Base-by-base conservation (phyloP, 2,113 vertebrate genomes). In the Lepidiolamprologus cunningtoni region DNA sequence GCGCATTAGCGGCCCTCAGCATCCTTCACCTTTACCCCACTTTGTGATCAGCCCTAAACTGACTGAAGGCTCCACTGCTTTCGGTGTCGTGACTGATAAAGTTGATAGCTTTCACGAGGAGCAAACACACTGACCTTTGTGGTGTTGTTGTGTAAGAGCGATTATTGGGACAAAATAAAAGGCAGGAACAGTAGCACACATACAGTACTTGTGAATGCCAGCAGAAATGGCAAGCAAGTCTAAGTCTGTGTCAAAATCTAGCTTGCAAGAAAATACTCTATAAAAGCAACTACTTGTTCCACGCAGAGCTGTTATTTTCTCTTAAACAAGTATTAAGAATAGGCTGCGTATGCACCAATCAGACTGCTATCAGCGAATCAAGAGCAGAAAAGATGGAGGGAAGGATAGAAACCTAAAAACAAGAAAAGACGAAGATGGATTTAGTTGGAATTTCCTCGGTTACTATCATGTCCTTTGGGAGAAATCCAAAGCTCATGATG, bases 21-120 rank as follows among this genome's bases (percentile, higher is more conserved):
- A 33, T 58, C 81, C 68, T 9, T 91, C 83, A 94, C 92, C 93
- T 93, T 94, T 95, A 40, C 68, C 86, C 93, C 82, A 94, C 54
- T 92, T 93, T 85, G 61, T 83, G 40, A 33, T 54, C 61, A 28
- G 61, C 19, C 19, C 35, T n/a, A 35, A 80, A 68, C 68, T 28
- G 50, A 81, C 58, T 19, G 45, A 73, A 57, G 83, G 61, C 45
- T 52, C 45, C 26, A 52, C 76, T n/a, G 80, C 81, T 61, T 71
- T 76, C 50, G 3, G 42, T 58, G 66, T 35, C 5, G 9, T 83
- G 26, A 57, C 58, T 40, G 45, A 84, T 47, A 79, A 23, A 40
- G 76, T 23, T 68, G 71, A 81, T 33, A 9, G 79, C 80, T 40
- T 71, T 33, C 86, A 73, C 0, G 4, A 68, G 31, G 86, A 58